Conservation (phyloP, 2,113 vertebrate species). For the Ciconia stormi region DNA sequence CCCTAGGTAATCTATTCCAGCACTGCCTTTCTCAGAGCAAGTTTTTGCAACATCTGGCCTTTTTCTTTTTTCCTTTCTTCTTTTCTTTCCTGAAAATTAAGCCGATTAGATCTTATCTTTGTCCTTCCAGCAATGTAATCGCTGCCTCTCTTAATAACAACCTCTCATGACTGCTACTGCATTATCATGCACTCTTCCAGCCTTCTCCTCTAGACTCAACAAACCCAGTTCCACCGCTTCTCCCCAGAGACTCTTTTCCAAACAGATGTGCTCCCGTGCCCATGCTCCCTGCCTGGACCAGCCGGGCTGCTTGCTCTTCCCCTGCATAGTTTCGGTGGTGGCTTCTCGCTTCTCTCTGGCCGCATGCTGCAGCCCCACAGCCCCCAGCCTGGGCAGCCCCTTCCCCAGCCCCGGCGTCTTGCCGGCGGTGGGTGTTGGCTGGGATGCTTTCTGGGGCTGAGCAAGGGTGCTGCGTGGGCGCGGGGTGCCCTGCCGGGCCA, state of each 20-base stretch:
- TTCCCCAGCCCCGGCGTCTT: not conserved
- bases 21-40: not conserved
- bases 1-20: not conserved
- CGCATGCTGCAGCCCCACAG: fast-evolving
- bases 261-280: not conserved
- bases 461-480: not conserved
- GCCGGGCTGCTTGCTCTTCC: not conserved
- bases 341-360: not conserved
- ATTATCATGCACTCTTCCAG: not conserved
- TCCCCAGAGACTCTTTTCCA: not conserved
- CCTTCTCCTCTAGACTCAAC: not conserved
- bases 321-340: not conserved
- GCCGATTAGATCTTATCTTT: not conserved
- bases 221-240: not conserved
- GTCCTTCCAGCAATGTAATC: not conserved
- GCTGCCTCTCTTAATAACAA: not conserved
- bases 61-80: not conserved
- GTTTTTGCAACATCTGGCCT: not conserved
- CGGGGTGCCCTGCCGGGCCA: not conserved
- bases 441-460: not conserved
- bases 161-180: not conserved
- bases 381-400: too few species aligned
- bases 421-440: fast-evolving
- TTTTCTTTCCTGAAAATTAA: conserved; percentile 17
- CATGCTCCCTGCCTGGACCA: not conserved